Evolutionary conservation across 2,113 vertebrate genomes (phyloP).

Genomic region (Mixornis gularis): DNA sequence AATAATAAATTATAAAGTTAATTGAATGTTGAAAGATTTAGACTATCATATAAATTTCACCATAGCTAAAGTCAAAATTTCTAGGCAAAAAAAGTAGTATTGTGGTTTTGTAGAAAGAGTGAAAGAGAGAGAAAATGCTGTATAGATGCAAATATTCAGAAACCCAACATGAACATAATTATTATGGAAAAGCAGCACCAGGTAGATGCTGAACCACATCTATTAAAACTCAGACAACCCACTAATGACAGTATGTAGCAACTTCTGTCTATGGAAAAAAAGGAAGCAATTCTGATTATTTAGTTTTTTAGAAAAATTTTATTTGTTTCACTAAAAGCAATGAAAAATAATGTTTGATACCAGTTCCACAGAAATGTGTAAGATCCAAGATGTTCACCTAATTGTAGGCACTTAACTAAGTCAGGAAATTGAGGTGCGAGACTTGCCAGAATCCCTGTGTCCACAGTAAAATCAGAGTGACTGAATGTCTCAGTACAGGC

Average conservation of each 20-base stretch:
- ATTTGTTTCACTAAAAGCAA: background rate
- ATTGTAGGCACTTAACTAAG: background rate
- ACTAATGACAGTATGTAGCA: background rate
- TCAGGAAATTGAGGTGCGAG: background rate
- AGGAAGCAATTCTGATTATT: background rate
- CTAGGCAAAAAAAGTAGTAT: background rate
- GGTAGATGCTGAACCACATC: background rate
- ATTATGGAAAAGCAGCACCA: background rate
- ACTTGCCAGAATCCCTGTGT: background rate
- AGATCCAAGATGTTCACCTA: background rate
- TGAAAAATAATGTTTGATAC: background rate
- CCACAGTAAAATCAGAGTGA: background rate
- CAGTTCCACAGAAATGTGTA: background rate
- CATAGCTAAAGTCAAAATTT: background rate
- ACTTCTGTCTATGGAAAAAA: background rate
- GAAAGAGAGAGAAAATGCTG: background rate
- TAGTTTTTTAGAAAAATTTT: background rate
- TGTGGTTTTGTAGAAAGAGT: background rate
- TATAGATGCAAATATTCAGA: background rate
- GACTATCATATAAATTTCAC: background rate
- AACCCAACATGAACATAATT: background rate
- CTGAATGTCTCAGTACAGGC: background rate
- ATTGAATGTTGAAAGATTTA: background rate
- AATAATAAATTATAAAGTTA: background rate
- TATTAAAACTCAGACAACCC: background rate